Base-by-base conservation (phyloP, 2,797 vertebrate genomes). In the Tadarida brasiliensis region DNA sequence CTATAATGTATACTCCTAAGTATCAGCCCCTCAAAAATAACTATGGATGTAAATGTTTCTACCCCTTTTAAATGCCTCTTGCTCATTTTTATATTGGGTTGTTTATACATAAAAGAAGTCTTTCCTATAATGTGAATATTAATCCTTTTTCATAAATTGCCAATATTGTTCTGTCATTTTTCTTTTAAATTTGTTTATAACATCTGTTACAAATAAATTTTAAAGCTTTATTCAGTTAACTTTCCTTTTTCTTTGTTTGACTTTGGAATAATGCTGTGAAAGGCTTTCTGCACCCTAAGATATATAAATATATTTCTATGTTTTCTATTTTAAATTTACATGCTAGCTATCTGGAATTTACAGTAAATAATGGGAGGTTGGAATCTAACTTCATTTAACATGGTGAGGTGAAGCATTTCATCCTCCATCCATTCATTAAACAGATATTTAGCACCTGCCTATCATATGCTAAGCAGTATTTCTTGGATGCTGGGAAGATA, bases 161-260 rank as follows among this genome's bases (percentile, higher is more conserved):
- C 51, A 85, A 8, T 81, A 61, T 76, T 68, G 17, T 86, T 87
- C 51, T 59, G 26, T 82, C n/a, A 59, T 77, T 93, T 94, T 93
- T 61, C n/a, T 90, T 86, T 68, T 26, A 84, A 73, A 26, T 87
- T n/a, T 63, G 65, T 94, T 89, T 81, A 19, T 90, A 44, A 90
- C 28, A 22, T 85, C 51, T 68, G 11, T 33, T 82, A 90, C 8
- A 63, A 70, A 7, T 63, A 78, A 57, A 19, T 63, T 70, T 88
- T 95, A 70, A 76, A 70, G 44, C 86, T 83, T 77, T 57, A 35
- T 67, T 51, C 12, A 87, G 61, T 70, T 96, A 44, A 74, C 74
- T 93, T 90, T 90, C 54, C 51, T 85, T 85, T 94, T 70, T n/a
- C 20, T 76, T 77, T 94, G n/a, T 54, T 85, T 81, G 82, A 61